Conservation (phyloP, 2,888 invertebrate species). For the Crocallis elinguaria region DNA sequence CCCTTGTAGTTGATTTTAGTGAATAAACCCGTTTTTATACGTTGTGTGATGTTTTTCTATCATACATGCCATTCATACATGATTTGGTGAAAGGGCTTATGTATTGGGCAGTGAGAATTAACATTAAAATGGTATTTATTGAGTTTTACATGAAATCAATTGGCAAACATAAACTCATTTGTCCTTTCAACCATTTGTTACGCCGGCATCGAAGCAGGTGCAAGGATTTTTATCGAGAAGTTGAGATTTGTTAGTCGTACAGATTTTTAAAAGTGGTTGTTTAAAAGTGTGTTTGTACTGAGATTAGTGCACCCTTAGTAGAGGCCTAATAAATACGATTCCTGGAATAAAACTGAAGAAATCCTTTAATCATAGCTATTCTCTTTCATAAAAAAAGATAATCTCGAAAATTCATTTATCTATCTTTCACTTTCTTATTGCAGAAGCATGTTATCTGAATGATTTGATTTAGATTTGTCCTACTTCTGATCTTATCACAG, state of each 20-base stretch:
- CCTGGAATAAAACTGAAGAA: too few species aligned
- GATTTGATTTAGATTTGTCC: too few species aligned
- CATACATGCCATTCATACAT: conserved; percentile 51
- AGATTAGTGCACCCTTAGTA: too few species aligned
- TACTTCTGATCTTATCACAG: not conserved
- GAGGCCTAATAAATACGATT: too few species aligned
- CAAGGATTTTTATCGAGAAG: conserved; percentile 20
- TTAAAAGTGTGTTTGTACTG: conserved; percentile 26
- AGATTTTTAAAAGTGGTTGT: conserved; percentile 6
- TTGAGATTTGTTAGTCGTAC: conserved; percentile 7
- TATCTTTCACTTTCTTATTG: not conserved
- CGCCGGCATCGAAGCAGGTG: conserved; percentile 27
- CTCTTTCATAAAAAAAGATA: too few species aligned
- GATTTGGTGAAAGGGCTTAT: conserved; percentile 63
- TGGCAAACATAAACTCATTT: conserved; percentile 50
- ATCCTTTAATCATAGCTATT: too few species aligned
- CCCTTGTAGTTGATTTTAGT: conserved; percentile 28
- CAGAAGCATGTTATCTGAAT: not conserved
- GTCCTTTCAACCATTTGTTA: conserved; percentile 41
- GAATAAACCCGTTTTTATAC: conserved; percentile 20
- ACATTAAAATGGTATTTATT: conserved; percentile 44
- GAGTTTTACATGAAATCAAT: conserved; percentile 56
- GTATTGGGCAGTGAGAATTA: conserved; percentile 44
- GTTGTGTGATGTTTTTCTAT: conserved; percentile 37
- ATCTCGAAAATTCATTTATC: too few species aligned